A percentile compares a stretch with the other conserved stretches of the same genome.
Conservation (phyloP, 2,888 invertebrate genomes). For the Campoplex nolae region DNA sequence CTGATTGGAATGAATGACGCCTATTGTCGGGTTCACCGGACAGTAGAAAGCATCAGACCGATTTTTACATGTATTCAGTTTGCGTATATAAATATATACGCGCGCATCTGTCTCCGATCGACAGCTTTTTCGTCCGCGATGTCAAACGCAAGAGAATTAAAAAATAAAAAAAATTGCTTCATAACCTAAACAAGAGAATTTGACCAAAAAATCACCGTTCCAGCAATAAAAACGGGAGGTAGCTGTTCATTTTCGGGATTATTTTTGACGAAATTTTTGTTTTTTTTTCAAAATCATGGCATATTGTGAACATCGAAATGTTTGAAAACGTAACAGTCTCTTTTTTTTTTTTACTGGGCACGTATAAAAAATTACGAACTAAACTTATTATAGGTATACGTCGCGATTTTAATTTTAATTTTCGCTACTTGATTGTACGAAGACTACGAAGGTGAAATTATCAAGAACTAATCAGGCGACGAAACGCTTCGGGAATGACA, state of each 20-base stretch:
- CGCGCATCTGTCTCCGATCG: background rate
- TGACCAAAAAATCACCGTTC: too few relatives aligned
- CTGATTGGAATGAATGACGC: slow-evolving; percentile 83
- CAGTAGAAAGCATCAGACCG: slow-evolving; percentile 73
- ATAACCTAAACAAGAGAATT: background rate
- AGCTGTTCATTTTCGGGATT: too few relatives aligned
- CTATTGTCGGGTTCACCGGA: slow-evolving; percentile 76
- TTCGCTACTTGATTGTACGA: background rate
- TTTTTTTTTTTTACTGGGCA: too few relatives aligned
- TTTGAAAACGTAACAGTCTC: too few relatives aligned
- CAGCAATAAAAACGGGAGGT: too few relatives aligned
- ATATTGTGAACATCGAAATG: too few relatives aligned
- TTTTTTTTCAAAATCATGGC: too few relatives aligned
- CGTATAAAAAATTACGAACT: too few relatives aligned
- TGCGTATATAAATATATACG: background rate
- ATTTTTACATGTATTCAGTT: slow-evolving; percentile 44
- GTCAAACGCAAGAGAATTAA: background rate
- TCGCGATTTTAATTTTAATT: background rate
- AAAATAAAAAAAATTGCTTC: background rate
- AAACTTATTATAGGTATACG: too few relatives aligned
- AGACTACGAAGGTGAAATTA: background rate
- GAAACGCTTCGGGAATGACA: too few relatives aligned
- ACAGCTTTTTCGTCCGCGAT: background rate
- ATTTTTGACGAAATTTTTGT: too few relatives aligned
- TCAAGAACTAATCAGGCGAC: too few relatives aligned